Percentiles rank a stretch among this genome's conserved stretches.
Conservation (phyloP, 2,113 vertebrate species). For the Chunga burmeisteri region DNA sequence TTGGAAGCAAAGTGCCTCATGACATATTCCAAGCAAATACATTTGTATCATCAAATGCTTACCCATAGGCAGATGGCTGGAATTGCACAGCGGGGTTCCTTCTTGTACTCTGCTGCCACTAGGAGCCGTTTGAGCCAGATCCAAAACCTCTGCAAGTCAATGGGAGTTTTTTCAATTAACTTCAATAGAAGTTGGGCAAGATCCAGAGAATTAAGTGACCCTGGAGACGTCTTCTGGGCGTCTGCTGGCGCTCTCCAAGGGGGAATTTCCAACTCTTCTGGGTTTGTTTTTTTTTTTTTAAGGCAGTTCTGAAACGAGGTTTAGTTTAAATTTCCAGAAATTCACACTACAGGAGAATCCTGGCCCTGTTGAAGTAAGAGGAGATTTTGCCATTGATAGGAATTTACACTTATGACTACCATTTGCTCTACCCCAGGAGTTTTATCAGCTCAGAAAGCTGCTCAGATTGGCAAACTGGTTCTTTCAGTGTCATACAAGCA, state of each 20-base stretch:
- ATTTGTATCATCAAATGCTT: slow-evolving; percentile 21
- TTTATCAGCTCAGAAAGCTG: background rate
- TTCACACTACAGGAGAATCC: background rate
- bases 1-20: background rate
- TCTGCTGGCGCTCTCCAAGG: background rate
- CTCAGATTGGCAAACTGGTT: background rate
- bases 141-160: slow-evolving; percentile 35
- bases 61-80: slow-evolving; percentile 27
- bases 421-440: background rate
- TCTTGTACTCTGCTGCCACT: slow-evolving; percentile 26
- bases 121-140: background rate
- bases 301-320: background rate
- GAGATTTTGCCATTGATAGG: background rate
- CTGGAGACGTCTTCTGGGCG: background rate
- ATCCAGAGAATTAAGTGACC: slow-evolving; percentile 26
- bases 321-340: background rate
- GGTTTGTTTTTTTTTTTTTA: background rate
- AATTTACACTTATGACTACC: background rate
- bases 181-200: background rate
- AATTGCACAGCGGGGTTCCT: slow-evolving; percentile 7
- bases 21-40: background rate
- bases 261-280: background rate
- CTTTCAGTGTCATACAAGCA: background rate
- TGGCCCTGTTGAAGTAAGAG: background rate
- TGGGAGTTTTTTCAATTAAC: slow-evolving; percentile 39